Conservation (phyloP, 2,797 vertebrate species). For the Perodicticus potto region DNA sequence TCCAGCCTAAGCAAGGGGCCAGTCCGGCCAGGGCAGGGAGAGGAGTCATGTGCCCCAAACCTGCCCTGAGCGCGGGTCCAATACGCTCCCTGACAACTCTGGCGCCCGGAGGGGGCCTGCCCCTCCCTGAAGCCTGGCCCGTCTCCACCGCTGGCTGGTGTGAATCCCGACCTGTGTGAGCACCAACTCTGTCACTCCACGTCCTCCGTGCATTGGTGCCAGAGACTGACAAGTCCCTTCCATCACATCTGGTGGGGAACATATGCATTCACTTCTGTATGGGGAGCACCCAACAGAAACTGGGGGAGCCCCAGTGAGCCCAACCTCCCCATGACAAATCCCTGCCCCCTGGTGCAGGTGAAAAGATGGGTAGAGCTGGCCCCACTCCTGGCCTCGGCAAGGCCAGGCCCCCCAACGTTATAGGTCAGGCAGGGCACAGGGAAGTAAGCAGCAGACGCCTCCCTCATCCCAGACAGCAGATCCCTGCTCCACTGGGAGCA, state of each 20-base stretch:
- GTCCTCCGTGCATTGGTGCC: background rate
- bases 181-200: accelerated
- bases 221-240: accelerated
- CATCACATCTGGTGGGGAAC: background rate
- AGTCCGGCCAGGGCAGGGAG: background rate
- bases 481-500: accelerated
- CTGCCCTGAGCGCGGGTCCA: accelerated
- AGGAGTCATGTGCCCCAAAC: accelerated
- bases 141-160: too few relatives aligned
- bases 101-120: accelerated
- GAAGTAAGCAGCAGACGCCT: accelerated
- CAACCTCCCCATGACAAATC: background rate
- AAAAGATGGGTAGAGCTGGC: accelerated
- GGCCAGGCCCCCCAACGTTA: background rate
- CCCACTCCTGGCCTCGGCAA: accelerated
- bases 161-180: background rate
- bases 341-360: background rate
- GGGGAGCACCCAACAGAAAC: too few relatives aligned
- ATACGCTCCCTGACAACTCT: accelerated
- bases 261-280: accelerated
- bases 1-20: background rate
- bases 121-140: background rate
- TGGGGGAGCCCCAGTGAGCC: background rate
- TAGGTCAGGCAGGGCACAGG: background rate
- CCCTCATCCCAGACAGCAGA: background rate